phyloP scores from a whole-genome alignment of 2,113 vertebrate species.

The Eptatretus burgeri region DNA sequence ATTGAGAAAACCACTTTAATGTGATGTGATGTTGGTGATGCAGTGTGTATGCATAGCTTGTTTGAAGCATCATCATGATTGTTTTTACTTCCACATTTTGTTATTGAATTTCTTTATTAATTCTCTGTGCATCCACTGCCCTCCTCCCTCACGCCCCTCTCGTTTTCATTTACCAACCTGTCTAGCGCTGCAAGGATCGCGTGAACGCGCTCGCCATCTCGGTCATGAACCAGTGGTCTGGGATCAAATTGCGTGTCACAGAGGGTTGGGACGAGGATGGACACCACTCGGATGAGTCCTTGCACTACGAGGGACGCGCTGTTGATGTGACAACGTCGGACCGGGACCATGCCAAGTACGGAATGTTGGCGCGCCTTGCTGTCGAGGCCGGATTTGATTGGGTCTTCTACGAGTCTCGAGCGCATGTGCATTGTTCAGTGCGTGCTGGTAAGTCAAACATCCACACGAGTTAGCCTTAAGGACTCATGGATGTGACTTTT shows the following conservation, averaged over 20 bases:
- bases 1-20: too few relatives aligned
- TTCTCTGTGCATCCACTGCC: too few relatives aligned
- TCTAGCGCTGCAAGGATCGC: slow-evolving; percentile 83
- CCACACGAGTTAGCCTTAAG: too few relatives aligned
- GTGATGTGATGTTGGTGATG: too few relatives aligned
- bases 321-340: slow-evolving; percentile 72
- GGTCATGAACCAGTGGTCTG: slow-evolving; percentile 67
- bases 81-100: too few relatives aligned
- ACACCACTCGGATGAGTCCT: slow-evolving; percentile 47
- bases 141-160: too few relatives aligned
- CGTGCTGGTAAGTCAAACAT: slow-evolving; percentile 42
- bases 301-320: slow-evolving; percentile 56
- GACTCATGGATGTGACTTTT: too few relatives aligned
- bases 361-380: slow-evolving; percentile 50
- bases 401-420: slow-evolving; percentile 69
- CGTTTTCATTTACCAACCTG: slow-evolving; percentile 7
- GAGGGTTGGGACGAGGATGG: slow-evolving; percentile 75
- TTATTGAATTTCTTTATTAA: too few relatives aligned
- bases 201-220: slow-evolving; percentile 79
- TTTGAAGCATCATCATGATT: too few relatives aligned
- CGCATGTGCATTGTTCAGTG: slow-evolving; percentile 63
- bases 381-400: slow-evolving; percentile 70
- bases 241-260: slow-evolving; percentile 52
- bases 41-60: too few relatives aligned
- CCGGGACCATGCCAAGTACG: slow-evolving; percentile 56